phyloP scores from a whole-genome alignment of 2,888 invertebrate genomes.

The Mamestra brassicae region DNA sequence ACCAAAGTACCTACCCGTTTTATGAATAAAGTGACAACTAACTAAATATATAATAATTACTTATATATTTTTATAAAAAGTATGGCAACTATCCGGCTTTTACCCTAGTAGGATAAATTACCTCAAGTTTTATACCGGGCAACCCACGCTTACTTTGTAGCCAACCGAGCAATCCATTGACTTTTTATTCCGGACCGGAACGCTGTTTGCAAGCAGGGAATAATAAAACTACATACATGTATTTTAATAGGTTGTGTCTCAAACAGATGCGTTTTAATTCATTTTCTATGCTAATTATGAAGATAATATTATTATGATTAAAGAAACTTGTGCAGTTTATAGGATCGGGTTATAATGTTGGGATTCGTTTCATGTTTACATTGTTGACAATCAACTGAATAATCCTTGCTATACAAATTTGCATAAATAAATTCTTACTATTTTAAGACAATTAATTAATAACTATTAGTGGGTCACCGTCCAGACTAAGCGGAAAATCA shows the following conservation, averaged over 20 bases:
- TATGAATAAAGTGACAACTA: no score
- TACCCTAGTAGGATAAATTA: slow-evolving; percentile 45
- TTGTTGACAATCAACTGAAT: background rate
- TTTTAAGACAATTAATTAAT: no score
- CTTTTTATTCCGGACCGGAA: slow-evolving; percentile 33
- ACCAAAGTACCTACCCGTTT: no score
- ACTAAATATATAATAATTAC: no score
- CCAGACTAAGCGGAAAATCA: no score
- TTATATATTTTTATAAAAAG: no score
- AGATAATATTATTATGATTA: slow-evolving; percentile 14
- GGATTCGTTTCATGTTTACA: background rate
- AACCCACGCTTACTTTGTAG: slow-evolving; percentile 40
- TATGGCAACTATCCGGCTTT: no score
- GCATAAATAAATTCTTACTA: no score
- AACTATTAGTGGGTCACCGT: no score
- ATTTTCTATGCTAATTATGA: slow-evolving; percentile 57
- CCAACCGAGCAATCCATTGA: slow-evolving; percentile 11
- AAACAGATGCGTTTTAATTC: slow-evolving; percentile 53
- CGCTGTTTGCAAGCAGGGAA: slow-evolving; percentile 24
- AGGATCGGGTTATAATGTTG: background rate
- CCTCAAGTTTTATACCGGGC: slow-evolving; percentile 29
- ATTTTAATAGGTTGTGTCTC: slow-evolving; percentile 50
- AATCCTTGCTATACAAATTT: no score
- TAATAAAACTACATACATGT: slow-evolving; percentile 53
- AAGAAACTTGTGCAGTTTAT: background rate